A percentile compares a stretch with the other conserved stretches of the same genome.
Conservation (phyloP, 2,888 invertebrate species). For the Machimus atricapillus region DNA sequence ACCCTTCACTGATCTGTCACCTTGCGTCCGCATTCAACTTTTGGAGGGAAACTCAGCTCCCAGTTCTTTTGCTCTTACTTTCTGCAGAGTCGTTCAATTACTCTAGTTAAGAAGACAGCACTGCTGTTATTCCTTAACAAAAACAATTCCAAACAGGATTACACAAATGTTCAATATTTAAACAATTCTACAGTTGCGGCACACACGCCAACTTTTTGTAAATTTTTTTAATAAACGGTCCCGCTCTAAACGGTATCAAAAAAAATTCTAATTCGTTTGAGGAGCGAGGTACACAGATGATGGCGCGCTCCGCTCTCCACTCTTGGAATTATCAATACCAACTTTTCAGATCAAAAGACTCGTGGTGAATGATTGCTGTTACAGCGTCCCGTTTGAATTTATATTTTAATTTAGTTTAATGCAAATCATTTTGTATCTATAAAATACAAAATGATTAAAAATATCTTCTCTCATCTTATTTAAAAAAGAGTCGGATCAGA, state of each 20-base stretch:
- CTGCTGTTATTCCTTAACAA: not conserved
- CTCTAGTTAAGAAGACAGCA: not conserved
- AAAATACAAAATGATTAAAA: too few relatives aligned
- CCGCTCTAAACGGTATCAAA: not conserved
- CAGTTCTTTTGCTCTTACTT: not conserved
- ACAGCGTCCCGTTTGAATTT: not conserved
- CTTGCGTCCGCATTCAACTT: conserved; percentile 25
- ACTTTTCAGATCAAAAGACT: not conserved
- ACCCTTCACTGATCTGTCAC: not conserved
- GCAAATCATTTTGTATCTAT: too few relatives aligned
- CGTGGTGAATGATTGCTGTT: not conserved
- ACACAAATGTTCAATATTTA: not conserved
- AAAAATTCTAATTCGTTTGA: not conserved
- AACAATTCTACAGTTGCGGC: not conserved
- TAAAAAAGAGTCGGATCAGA: too few relatives aligned
- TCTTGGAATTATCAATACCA: not conserved
- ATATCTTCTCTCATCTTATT: too few relatives aligned
- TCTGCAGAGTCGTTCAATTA: not conserved
- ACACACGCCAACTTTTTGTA: not conserved
- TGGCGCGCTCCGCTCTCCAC: not conserved
- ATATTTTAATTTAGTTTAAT: not conserved
- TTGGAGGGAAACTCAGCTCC: conserved; percentile 35
- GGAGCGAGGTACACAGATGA: not conserved
- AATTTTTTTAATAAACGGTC: not conserved
- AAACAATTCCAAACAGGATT: not conserved